Conservation (phyloP, 1,140 invertebrate genomes). For the Brevipalpus yothersi region DNA sequence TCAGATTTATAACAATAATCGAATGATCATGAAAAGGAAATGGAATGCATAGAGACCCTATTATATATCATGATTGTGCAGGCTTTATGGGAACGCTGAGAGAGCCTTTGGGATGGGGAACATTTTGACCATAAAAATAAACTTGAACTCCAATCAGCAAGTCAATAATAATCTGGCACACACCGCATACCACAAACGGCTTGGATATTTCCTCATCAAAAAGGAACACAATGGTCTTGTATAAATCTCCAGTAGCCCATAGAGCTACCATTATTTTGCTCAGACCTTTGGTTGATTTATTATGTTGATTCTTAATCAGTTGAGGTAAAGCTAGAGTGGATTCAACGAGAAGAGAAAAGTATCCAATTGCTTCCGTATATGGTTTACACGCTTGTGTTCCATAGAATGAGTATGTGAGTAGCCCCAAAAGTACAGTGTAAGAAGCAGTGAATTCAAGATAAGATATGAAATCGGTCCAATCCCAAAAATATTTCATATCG, state of each 20-base stretch:
- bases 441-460: conserved; percentile 76
- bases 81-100: too few species aligned
- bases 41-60: too few species aligned
- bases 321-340: conserved; percentile 86
- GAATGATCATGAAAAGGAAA: too few species aligned
- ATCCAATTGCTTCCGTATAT: conserved; percentile 70
- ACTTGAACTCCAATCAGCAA: conserved; percentile 58
- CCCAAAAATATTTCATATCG: conserved; percentile 30
- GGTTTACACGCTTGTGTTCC: conserved; percentile 29
- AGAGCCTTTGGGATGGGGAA: background rate
- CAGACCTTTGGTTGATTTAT: conserved; percentile 86
- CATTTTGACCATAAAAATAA: conserved; percentile 19
- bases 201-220: conserved; percentile 49
- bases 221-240: conserved; percentile 91
- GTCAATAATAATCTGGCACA: conserved; percentile 66
- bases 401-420: conserved; percentile 66
- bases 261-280: conserved; percentile 74
- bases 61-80: too few species aligned
- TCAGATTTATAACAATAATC: too few species aligned
- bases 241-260: conserved; percentile 79
- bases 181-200: conserved; percentile 88
- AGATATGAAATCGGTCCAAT: conserved; percentile 52
- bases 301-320: conserved; percentile 59
- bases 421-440: conserved; percentile 51
- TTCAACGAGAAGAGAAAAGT: conserved; percentile 81